These are phyloP conservation scores for Sarotherodon lohbergeri DNA, from an alignment of 2,113 vertebrate genomes.

Conservation along the genomic window DNA sequence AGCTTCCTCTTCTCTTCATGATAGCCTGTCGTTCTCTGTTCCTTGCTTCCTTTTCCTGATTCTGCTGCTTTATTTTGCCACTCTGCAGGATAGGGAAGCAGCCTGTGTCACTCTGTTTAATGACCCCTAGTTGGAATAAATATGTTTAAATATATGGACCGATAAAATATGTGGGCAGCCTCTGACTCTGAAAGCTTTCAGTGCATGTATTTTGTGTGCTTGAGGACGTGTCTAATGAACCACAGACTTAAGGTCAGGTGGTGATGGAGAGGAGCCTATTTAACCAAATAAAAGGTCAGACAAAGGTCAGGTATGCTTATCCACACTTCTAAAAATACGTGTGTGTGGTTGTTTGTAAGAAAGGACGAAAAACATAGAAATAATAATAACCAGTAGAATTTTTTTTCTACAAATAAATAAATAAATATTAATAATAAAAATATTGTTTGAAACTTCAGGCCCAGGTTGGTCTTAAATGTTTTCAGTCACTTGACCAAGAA, in stretches of 20 bases:
- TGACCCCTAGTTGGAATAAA: neutral
- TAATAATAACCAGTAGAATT: neutral
- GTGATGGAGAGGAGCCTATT: conserved; percentile 32
- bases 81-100: neutral
- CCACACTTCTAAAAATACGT: conserved; percentile 1
- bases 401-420: neutral
- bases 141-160: neutral
- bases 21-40: neutral
- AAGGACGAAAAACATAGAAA: neutral
- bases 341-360: neutral
- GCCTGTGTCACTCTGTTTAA: neutral
- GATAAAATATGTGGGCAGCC: neutral
- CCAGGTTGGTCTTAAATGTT: neutral
- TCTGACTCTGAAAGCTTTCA: neutral
- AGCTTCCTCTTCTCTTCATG: conserved; percentile 23
- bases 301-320: conserved; percentile 12
- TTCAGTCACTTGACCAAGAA: neutral
- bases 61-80: neutral
- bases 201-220: neutral
- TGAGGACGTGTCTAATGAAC: conserved; percentile 9
- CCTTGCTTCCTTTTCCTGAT: conserved; percentile 16
- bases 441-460: neutral
- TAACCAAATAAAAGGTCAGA: conserved; percentile 31
- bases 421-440: neutral
- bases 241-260: conserved; percentile 36